Base-by-base conservation (phyloP, 2,888 invertebrate genomes). In the Volucella inflata region DNA sequence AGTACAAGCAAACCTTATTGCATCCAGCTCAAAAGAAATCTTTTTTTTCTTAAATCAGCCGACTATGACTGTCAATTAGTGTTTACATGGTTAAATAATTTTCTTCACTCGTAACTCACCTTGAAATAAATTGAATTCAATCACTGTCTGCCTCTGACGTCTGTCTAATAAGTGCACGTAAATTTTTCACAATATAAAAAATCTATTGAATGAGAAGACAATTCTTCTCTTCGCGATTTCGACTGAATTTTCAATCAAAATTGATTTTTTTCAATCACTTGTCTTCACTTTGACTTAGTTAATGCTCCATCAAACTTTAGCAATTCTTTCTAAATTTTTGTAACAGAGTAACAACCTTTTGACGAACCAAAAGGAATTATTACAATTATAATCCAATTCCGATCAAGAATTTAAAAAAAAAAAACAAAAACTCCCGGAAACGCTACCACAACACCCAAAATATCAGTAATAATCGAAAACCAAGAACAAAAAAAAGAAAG, bases 211-310 rank as follows among this genome's bases (percentile, higher is more conserved):
- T 38, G 30, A 36, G 55, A 36, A 12, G 40, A 51, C 14, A 42
- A 4, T 30, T 30, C 30, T 21, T 38, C n/a, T 59, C 8, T 38
- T 12, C 11, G 30, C 60, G 40, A 62, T 40, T 17, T 38, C 14
- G 50, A 44, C 21, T 4, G 11, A 67, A 59, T 48, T 42, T 30
- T 48, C 8, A 42, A 17, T 51, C 48, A 10, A 46, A 59, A 14
- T 55, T 30, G 17, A 46, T 21, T 42, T 30, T 48, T 46, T 42
- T 17, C 40, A 75, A 42, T 40, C 75, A 75, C 75, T 67, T 12
- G 40, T 42, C 42, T 30, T 70, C 78, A 78, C 78, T 78, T 75
- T 80, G 65, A 79, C 72, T 71, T 82, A 62, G 62, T 72, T 72
- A 81, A 30, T 75, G 50, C 84, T 79, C 75, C 75, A 84, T 59